These are phyloP conservation scores for Heliconius congener DNA, from an alignment of 1,140 invertebrate species.

Conservation along the genomic window DNA sequence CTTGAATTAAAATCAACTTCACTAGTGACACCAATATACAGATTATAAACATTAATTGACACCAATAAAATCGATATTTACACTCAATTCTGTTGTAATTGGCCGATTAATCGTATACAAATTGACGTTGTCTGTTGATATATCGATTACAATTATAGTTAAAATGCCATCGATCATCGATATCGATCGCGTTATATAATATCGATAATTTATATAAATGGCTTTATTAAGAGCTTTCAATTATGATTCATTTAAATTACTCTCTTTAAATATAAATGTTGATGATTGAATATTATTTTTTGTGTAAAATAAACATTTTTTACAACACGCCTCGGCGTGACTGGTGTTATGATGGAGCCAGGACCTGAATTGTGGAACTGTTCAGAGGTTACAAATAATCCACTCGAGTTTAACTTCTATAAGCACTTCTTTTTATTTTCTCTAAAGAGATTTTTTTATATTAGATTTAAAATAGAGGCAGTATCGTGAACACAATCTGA, in stretches of 20 bases:
- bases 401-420: no score
- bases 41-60: neutral
- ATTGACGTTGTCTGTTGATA: slow-evolving; percentile 3
- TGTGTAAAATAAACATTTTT: no score
- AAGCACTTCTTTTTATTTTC: no score
- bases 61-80: slow-evolving; percentile 15
- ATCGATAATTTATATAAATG: slow-evolving; percentile 7
- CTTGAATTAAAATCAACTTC: neutral
- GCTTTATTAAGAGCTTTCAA: neutral
- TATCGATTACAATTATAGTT: slow-evolving; percentile 14
- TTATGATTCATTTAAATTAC: neutral
- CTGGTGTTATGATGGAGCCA: no score
- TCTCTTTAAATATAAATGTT: neutral
- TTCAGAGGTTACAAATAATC: no score
- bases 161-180: slow-evolving; percentile 6
- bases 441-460: no score
- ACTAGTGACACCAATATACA: neutral
- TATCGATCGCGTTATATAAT: slow-evolving; percentile 9
- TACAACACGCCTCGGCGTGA: no score
- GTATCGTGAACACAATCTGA: no score
- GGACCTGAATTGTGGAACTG: no score
- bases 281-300: neutral
- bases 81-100: slow-evolving; percentile 2
- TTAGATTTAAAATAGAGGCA: no score
- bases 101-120: slow-evolving; percentile 12